phyloP scores from a whole-genome alignment of 1,140 invertebrate species.

The Patella vulgata region DNA sequence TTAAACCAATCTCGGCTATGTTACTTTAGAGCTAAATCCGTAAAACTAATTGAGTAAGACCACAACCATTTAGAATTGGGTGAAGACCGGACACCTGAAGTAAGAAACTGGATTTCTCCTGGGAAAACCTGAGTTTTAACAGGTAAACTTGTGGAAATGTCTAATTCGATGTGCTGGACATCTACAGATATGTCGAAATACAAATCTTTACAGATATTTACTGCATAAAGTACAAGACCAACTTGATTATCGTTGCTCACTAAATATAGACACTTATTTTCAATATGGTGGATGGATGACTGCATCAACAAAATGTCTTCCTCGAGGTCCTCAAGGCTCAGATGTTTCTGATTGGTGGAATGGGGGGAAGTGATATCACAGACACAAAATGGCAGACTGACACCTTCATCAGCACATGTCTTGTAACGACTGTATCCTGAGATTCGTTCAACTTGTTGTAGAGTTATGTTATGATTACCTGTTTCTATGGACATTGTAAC shows the following conservation, averaged over 20 bases:
- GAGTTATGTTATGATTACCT: background rate
- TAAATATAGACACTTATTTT: slow-evolving; percentile 29
- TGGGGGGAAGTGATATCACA: slow-evolving; percentile 35
- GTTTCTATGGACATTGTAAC: slow-evolving; percentile 23
- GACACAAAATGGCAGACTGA: slow-evolving; percentile 45
- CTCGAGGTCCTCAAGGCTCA: too few species aligned
- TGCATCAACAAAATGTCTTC: background rate
- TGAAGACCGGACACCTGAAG: slow-evolving; percentile 12
- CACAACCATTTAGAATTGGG: slow-evolving; percentile 12
- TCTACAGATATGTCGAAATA: slow-evolving; percentile 10
- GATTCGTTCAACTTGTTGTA: slow-evolving; percentile 41
- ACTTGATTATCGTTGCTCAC: slow-evolving; percentile 21
- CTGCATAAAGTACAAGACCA: slow-evolving; percentile 32
- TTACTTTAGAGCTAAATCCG: too few species aligned
- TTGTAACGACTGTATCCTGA: slow-evolving; percentile 43
- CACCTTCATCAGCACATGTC: slow-evolving; percentile 40
- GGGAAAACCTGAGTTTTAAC: slow-evolving; percentile 12
- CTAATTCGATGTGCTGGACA: slow-evolving; percentile 18
- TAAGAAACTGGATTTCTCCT: slow-evolving; percentile 21
- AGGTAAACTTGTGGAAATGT: slow-evolving; percentile 10
- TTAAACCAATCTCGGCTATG: too few species aligned
- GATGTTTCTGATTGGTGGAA: too few species aligned
- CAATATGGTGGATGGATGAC: background rate
- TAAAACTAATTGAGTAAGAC: too few species aligned
- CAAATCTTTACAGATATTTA: slow-evolving; percentile 31